These are phyloP conservation scores for Serripes groenlandicus DNA, from an alignment of 2,888 invertebrate species.

Conservation along the genomic window DNA sequence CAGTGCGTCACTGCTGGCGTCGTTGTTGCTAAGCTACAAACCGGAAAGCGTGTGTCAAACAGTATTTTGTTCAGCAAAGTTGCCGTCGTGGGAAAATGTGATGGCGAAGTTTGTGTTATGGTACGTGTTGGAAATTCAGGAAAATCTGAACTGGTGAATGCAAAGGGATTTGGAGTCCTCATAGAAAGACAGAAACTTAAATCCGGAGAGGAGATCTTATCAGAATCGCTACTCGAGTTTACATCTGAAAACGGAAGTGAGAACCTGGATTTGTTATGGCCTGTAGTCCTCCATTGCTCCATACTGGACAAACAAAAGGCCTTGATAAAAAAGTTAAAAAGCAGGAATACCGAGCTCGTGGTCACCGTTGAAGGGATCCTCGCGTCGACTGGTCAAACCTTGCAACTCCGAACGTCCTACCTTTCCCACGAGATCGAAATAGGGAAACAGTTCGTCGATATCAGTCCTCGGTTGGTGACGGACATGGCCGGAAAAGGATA, in stretches of 20 bases:
- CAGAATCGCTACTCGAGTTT: conserved; percentile 96
- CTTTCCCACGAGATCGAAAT: conserved; percentile 73
- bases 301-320: conserved; percentile 89
- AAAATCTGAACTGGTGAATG: conserved; percentile 88
- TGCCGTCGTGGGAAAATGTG: conserved; percentile 92
- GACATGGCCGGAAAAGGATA: conserved; percentile 36
- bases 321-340: conserved; percentile 92
- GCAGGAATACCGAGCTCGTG: conserved; percentile 96
- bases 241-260: conserved; percentile 97
- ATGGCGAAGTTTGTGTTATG: conserved; percentile 85
- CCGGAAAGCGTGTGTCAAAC: conserved; percentile 97
- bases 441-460: conserved; percentile 73
- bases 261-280: conserved; percentile 98
- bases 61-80: conserved; percentile 96
- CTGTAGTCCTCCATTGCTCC: conserved; percentile 85
- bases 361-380: conserved; percentile 94
- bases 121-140: conserved; percentile 87
- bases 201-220: conserved; percentile 96
- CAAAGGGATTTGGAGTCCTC: conserved; percentile 96
- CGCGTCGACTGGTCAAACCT: conserved; percentile 87
- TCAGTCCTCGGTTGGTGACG: conserved; percentile 64
- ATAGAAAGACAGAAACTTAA: conserved; percentile 93
- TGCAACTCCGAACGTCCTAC: conserved; percentile 76
- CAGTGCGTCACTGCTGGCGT: conserved; percentile 91
- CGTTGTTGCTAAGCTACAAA: conserved; percentile 96